A percentile compares a stretch with the other conserved stretches of the same genome.
These are phyloP conservation scores for Zelostemma sp. DNA, from an alignment of 1,140 invertebrate species.

Conservation along the genomic window DNA sequence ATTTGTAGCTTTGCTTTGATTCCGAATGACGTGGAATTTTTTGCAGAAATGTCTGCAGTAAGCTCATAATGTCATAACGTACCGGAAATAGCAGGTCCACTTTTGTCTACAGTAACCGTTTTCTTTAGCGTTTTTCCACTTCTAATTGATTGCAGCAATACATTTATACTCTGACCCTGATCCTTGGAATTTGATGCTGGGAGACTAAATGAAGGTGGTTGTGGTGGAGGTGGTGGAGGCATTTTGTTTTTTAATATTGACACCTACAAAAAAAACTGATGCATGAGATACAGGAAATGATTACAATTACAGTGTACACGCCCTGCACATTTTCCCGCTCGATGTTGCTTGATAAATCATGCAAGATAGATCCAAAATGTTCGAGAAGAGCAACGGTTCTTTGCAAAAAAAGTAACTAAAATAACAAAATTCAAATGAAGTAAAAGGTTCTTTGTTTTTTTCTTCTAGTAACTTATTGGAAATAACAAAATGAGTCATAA, in stretches of 20 bases:
- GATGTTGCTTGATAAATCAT: too few relatives aligned
- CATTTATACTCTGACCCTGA: slow-evolving; percentile 75
- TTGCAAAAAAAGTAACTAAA: too few relatives aligned
- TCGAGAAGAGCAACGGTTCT: too few relatives aligned
- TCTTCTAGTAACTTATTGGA: too few relatives aligned
- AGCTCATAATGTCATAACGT: slow-evolving; percentile 17
- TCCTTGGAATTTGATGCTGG: slow-evolving; percentile 67
- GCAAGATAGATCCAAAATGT: too few relatives aligned
- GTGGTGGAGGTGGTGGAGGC: slow-evolving; percentile 76
- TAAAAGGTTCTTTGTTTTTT: too few relatives aligned
- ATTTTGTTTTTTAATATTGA: slow-evolving; percentile 47
- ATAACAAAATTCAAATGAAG: too few relatives aligned
- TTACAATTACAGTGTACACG: too few relatives aligned
- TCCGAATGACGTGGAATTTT: too few relatives aligned
- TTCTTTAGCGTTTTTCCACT: slow-evolving; percentile 87
- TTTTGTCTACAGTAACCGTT: slow-evolving; percentile 89
- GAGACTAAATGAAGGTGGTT: slow-evolving; percentile 66
- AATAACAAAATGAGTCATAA: too few relatives aligned
- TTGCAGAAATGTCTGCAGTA: background rate
- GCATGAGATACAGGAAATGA: background rate
- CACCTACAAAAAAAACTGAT: slow-evolving; percentile 6
- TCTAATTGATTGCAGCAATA: slow-evolving; percentile 85
- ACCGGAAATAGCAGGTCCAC: slow-evolving; percentile 82
- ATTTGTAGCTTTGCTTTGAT: too few relatives aligned
- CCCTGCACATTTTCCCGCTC: too few relatives aligned